Percentiles rank a stretch among this genome's conserved stretches.
Evolutionary conservation across 2,113 vertebrate genomes (phyloP).

Genomic region (Bothrops jararaca): DNA sequence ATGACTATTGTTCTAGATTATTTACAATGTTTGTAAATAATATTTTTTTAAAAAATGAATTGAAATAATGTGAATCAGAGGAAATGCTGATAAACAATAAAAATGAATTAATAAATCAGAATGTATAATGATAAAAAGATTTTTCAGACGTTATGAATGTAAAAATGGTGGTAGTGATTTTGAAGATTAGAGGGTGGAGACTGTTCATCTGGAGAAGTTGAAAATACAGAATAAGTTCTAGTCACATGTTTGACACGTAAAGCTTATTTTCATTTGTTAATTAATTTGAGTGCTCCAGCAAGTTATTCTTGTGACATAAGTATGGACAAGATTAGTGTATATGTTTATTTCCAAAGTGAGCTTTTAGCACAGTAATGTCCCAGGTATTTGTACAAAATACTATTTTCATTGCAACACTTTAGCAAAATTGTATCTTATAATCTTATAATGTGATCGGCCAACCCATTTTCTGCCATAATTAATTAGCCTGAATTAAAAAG

Average conservation of each 20-base stretch:
- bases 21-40: constrained; percentile 26
- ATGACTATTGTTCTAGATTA: background rate
- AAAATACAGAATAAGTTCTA: background rate
- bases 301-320: background rate
- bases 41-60: background rate
- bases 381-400: background rate
- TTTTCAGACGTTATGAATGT: background rate
- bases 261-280: constrained; percentile 11
- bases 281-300: background rate
- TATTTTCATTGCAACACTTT: background rate
- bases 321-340: background rate
- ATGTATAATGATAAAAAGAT: constrained; percentile 10
- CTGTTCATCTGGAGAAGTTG: constrained; percentile 17
- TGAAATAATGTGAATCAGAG: background rate
- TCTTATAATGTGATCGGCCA: background rate
- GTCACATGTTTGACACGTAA: background rate
- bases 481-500: constrained; percentile 4
- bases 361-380: background rate
- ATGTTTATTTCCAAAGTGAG: background rate
- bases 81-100: background rate
- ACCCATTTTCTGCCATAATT: background rate
- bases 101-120: constrained; percentile 19
- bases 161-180: constrained; percentile 5
- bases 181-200: background rate
- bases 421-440: background rate